Evolutionary conservation across 92 coral and sea anemone genomes (phyloP).

Genomic region (Paramuricea clavata): DNA sequence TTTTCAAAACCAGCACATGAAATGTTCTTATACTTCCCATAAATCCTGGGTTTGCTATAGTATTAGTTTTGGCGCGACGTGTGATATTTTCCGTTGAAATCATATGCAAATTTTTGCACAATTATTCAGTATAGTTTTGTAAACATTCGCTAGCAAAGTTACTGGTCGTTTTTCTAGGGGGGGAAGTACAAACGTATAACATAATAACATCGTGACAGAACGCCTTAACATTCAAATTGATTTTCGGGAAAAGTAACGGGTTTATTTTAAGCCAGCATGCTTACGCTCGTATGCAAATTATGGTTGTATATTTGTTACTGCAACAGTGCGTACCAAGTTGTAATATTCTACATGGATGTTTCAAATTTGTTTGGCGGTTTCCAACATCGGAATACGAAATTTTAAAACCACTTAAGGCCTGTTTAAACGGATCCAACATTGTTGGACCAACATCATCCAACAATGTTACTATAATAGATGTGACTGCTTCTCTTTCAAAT

Average conservation of each 20-base stretch:
- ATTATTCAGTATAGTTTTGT: not conserved
- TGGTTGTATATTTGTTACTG: not conserved
- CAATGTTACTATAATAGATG: too few species aligned
- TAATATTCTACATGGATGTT: not conserved
- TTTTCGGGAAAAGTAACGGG: not conserved
- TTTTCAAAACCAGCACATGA: not conserved
- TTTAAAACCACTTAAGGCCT: too few species aligned
- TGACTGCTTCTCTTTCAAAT: too few species aligned
- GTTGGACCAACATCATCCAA: too few species aligned
- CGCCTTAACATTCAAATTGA: not conserved
- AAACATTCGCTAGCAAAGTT: not conserved
- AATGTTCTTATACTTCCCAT: not conserved
- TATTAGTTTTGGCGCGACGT: not conserved
- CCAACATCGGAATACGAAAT: not conserved
- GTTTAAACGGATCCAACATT: too few species aligned
- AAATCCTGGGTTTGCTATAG: not conserved
- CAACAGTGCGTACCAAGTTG: conserved; percentile 19
- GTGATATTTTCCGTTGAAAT: not conserved
- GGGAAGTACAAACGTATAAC: too few species aligned
- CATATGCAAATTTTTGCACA: not conserved
- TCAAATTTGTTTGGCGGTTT: not conserved
- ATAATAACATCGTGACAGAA: not conserved
- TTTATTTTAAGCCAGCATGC: not conserved
- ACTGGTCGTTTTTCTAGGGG: not conserved
- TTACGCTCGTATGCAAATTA: conserved; percentile 13